Conservation (phyloP, 2,888 invertebrate genomes). For the Nezara viridula region DNA sequence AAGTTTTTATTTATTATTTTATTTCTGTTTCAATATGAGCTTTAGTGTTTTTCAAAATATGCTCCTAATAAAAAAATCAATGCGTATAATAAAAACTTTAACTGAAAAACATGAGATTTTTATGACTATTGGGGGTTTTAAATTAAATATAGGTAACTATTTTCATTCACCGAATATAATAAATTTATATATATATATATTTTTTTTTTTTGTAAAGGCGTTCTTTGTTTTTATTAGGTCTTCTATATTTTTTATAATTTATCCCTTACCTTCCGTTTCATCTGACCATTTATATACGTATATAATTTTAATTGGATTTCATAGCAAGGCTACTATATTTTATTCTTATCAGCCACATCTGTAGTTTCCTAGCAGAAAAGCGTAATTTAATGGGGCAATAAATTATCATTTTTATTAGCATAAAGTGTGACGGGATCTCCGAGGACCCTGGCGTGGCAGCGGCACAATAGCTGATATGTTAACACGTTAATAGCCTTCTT, state of each 20-base stretch:
- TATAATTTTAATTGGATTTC: background rate
- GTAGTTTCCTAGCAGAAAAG: slow-evolving; percentile 19
- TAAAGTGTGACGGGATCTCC: background rate
- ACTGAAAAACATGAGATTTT: no score
- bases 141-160: no score
- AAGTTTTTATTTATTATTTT: no score
- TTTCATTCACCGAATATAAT: no score
- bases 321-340: background rate
- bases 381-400: slow-evolving; percentile 19
- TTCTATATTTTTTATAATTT: background rate
- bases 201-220: no score
- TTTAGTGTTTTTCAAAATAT: no score
- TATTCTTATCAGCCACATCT: background rate
- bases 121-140: no score
- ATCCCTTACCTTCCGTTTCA: background rate
- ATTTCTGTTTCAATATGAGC: no score
- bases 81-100: no score
- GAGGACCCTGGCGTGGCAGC: background rate
- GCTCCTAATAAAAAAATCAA: no score
- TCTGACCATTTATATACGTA: background rate
- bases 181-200: no score
- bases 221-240: background rate
- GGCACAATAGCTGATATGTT: slow-evolving; percentile 7
- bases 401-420: slow-evolving; percentile 24
- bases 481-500: slow-evolving; percentile 18